Base-by-base conservation (phyloP, 2,797 vertebrate genomes). In the Lates japonicus region DNA sequence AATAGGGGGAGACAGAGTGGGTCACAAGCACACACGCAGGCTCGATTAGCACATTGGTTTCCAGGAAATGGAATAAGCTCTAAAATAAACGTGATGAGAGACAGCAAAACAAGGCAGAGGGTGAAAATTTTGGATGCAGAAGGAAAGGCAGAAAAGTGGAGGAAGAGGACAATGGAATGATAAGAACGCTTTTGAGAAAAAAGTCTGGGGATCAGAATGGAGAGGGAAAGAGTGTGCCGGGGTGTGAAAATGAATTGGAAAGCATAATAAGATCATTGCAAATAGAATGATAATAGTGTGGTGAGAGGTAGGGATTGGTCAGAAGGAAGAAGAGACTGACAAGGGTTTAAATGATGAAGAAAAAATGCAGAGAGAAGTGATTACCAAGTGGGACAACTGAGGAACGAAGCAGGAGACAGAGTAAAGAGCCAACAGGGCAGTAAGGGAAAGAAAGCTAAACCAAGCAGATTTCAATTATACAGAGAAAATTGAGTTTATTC, bases 401-500 rank as follows among this genome's bases (percentile, higher is more conserved):
- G 54, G 4, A 44, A 71, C 22, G n/a, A 19, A 19, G 61, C 11
- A 54, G 57, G 7, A 19, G 57, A 39, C 5, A 2, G 59, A 52
- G 54, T 42, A 29, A 61, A 69, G 59, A 79, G 61, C 55, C 65
- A 25, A 7, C 20, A 33, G 52, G 16, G 33, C 39, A 64, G 37
- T 25, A 25, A 59, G 1, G 3, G 11, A 33, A 19, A n/a, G 20
- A 65, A 61, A 52, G 51, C 70, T 60, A 35, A 29, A 70, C 16
- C 4, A 7, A 51, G 46, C 11, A 1, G 55, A 59, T 74, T 86
- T 81, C 66, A 72, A 74, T 78, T 75, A 59, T 11, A 20, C 14
- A 67, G 14, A 60, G 41, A 74, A 78, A 68, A 86, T 55, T 49
- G 33, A 16, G 33, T 69, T 83, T 46, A 52, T 80, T 80, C 51